These are phyloP conservation scores for Centroberyx gerrardi DNA, from an alignment of 2,797 vertebrate genomes.

Conservation along the genomic window DNA sequence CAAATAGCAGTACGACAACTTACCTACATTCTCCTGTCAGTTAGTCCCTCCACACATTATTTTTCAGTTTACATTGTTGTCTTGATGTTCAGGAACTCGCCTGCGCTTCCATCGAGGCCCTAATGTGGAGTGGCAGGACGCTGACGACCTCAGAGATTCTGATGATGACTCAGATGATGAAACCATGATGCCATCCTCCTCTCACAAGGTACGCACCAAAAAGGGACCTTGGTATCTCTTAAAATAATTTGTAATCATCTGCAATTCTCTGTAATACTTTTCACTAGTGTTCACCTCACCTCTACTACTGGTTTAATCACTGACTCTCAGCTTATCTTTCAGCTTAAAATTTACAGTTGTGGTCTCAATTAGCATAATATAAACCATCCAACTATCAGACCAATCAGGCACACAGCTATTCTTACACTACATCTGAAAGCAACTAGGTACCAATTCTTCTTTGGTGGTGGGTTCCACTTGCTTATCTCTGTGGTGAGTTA, in stretches of 20 bases:
- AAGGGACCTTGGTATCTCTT: background rate
- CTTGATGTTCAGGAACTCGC: constrained; percentile 89
- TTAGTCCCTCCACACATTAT: constrained; percentile 11
- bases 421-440: too few species aligned
- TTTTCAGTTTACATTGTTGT: constrained; percentile 20
- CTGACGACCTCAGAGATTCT: constrained; percentile 92
- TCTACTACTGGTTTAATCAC: background rate
- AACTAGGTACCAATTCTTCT: background rate
- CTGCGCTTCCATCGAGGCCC: constrained; percentile 95
- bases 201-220: constrained; percentile 78
- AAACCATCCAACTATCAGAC: background rate
- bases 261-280: background rate
- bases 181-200: constrained; percentile 78
- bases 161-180: constrained; percentile 91
- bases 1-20: constrained; percentile 31
- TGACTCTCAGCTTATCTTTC: background rate
- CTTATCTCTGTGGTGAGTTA: constrained; percentile 1
- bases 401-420: too few species aligned
- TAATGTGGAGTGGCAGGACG: constrained; percentile 95
- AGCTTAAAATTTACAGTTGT: background rate
- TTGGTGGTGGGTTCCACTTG: background rate
- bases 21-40: background rate
- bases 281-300: background rate
- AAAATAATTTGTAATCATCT: background rate
- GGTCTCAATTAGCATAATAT: background rate